Evolutionary conservation across 2,113 vertebrate species (phyloP), one percentile per base, ranked within the genome.

Genomic region (Saguinus midas): DNA sequence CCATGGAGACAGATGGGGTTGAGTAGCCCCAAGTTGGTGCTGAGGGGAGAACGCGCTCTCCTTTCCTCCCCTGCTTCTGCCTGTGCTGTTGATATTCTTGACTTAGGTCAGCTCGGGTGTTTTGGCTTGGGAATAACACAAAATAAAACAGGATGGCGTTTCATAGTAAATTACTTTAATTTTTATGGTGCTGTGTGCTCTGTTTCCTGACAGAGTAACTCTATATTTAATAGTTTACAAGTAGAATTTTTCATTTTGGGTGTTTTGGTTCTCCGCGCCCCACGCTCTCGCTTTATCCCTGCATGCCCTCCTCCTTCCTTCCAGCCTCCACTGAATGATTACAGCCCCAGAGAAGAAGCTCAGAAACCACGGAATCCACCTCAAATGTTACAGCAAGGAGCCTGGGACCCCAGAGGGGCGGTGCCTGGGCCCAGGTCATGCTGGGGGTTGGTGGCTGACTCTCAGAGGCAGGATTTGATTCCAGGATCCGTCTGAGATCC

Each of bases 131-230:
- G 88, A 91, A 83, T 23, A 95, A 82, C 45, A 91, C 73, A 70
- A 45, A 86, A 86, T 37, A 73, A 32, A 72, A 14, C 50, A 75
- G 86, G 55, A 35, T 61, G 91, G 68, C 11, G 0, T 84, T 90
- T 93, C 57, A 32, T 20, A 87, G 86, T 93, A 91, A 90, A 93
- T 95, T 55, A 75, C 96, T 90, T 93, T 87, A 87, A 87, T 93
- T 83, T 93, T 86, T 86, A 73, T 84, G 86, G 85, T 64, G 37
- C 91, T 1, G 0, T 37, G 79, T 78, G 72, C 86, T 70, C 87
- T 76, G 78, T 78, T 80, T n/a, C 66, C 84, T 76, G 57, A 92
- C 78, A 92, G 81, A 90, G 68, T 80, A 43, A 83, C 82, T 92
- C 58, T n/a, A 58, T 83, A 58, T 86, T 88, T 35, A 29, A 68